Base-by-base conservation (phyloP, 2,888 invertebrate species). In the Spicauda simplicius region DNA sequence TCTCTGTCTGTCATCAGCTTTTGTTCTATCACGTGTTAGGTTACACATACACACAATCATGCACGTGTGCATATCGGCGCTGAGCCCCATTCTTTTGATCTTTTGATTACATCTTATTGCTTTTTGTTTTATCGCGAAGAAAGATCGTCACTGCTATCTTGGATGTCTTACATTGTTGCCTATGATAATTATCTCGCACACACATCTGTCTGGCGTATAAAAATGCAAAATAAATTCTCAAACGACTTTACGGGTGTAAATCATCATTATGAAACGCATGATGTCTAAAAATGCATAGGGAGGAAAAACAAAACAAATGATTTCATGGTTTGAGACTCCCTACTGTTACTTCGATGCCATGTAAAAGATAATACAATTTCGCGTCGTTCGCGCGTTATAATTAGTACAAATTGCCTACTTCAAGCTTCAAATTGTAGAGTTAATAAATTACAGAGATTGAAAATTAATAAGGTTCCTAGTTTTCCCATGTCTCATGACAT, bases 351-450 rank as follows among this genome's bases (percentile, higher is more conserved):
- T 65, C 58, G 72, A 78, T 82, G 77, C 76, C 76, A 79, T 85
- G 81, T 83, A 82, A 84, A 86, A 88, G 88, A 88, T 90, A 90
- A 91, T 90, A 88, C 86, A 80, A 84, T 84, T 84, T 83, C 80
- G 82, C 82, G 80, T 83, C 87, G 84, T 85, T 90, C 91, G 88
- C 91, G 91, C 91, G 91, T 90, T 87, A 91, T 91, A 91, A 93
- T 93, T 90, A 90, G 90, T 91, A 93, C 90, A 93, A 92, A 91
- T 91, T 84, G 91, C 85, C 83, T 87, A 81, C 82, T 82, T 72
- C 77, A 73, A 73, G 79, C 77, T 59, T 65, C 37, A 54, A 65
- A 54, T 48, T 18, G 59, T 54, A 65, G 65, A 65, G 65, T 65
- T 59, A 41, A 65, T 54, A 65, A 65, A 54, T 54, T 54, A 48